Conservation (phyloP, 2,888 invertebrate species). For the Theodoxus fluviatilis region DNA sequence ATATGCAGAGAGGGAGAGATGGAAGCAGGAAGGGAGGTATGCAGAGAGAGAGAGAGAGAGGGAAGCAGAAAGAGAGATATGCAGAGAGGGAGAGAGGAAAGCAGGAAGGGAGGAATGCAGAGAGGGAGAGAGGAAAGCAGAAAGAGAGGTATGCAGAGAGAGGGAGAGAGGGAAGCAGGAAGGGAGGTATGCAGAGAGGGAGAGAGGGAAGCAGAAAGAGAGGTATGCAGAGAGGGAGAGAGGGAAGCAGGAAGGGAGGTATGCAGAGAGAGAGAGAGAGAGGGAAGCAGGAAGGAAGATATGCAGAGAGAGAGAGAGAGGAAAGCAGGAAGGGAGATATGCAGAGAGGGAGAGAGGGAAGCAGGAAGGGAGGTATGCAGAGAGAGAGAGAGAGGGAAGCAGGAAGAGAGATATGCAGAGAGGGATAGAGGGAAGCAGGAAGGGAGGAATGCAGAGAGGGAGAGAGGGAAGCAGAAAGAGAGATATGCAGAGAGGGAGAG, state of each 20-base stretch:
- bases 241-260: too few species aligned
- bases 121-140: background rate
- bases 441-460: background rate
- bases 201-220: background rate
- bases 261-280: slow-evolving; percentile 4
- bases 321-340: background rate
- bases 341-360: background rate
- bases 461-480: too few species aligned
- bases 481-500: too few species aligned
- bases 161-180: too few species aligned
- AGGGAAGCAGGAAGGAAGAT: background rate
- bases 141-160: too few species aligned
- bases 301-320: background rate
- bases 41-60: slow-evolving; percentile 12
- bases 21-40: background rate
- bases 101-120: background rate
- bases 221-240: background rate
- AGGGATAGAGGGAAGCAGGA: background rate
- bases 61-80: background rate
- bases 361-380: slow-evolving; percentile 1
- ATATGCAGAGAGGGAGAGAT: background rate
- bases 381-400: background rate
- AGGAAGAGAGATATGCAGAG: slow-evolving; percentile 15
- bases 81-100: slow-evolving; percentile 15
- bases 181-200: background rate